Evolutionary conservation across 2,797 vertebrate species (phyloP), one percentile per base, ranked within the genome.

Genomic region (Chelonia mydas): DNA sequence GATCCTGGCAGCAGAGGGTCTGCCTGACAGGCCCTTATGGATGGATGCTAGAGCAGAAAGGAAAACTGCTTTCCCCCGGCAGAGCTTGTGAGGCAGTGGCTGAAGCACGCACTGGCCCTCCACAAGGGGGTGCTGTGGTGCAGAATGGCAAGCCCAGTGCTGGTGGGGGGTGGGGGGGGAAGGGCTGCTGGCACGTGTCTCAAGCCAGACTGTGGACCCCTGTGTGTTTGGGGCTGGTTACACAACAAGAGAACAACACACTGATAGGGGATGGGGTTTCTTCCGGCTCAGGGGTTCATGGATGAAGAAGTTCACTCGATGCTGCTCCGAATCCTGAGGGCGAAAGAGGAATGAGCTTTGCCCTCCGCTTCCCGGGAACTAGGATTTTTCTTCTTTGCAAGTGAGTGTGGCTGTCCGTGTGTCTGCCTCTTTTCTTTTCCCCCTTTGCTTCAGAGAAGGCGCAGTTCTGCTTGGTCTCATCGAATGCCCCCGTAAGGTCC

Each of bases 271-370:
- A 17, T 1, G 11, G 0, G 15, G 93, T 9, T 55, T 21, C 68
- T 68, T 78, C 74, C 80, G 1, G 0, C 27, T 11, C 95, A 98
- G 98, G 98, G 98, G 1, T 97, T 97, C 91, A 98, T 98, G 98
- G 98, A 98, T 3, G 92, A 97, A 81, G 97, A 97, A 0, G 98
- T 98, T 2, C 98, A 98, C n/a, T 81, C 92, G 0, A 90, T 94
- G 88, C 97, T 98, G 54, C 97, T 98, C 53, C 95, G 90, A 55
- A 98, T 98, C 87, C 97, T 98, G 95, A 95, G 91, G 88, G 74
- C 90, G 8, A 94, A 97, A 74, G 96, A 92, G 19, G 85, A 90
- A 37, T 95, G 91, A 96, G 55, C 57, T 5, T 27, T 17, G 16
- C 53, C 41, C 88, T 53, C 16, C 13, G 5, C 50, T 45, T 55